Base-by-base conservation (phyloP, 1,140 invertebrate genomes). In the Drosophila bipectinata region DNA sequence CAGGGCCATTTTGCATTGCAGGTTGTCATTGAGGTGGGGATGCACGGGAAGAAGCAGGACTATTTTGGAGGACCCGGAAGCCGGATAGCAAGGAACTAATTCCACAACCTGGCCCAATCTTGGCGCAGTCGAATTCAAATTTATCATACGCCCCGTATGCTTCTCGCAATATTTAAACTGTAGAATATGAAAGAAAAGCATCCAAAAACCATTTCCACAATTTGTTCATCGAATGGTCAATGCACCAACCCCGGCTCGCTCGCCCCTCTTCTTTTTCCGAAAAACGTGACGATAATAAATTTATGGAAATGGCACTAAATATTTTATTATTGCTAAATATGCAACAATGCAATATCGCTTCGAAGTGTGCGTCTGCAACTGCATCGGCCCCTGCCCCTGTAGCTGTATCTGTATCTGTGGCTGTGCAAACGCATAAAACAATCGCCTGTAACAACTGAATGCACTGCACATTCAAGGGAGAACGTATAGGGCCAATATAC, bases 281-380 rank as follows among this genome's bases (percentile, higher is more conserved):
- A 26, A 49, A 49, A 67, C 51, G 44, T 62, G 52, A 49, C 54
- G 76, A 88, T 88, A 88, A 88, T 88, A 88, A 88, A 88, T 88
- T 88, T 83, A 87, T 83, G 72, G 76, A 87, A 88, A 67, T 88
- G 68, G 59, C 76, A 88, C 83, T 88, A 88, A 88, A 88, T 88
- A 88, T 88, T 88, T 88, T 88, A 88, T 88, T 88, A 83, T 79
- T 83, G 84, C 83, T 88, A 88, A 88, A 88, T 88, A 88, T 83
- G 83, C 84, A 88, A 88, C 79, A 83, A 77, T 88, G 72, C 82
- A 77, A 76, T 76, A 73, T 73, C 28, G 61, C 54, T 21, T 47
- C 49, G 18, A 26, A 44, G 21, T 63, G 8, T 34, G 51, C 32
- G 51, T 34, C 15, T 53, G 51, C 18, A 15, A 28, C 49, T 32